Percentiles rank a stretch among this genome's conserved stretches.
These are phyloP conservation scores for Scrobipalpa costella DNA, from an alignment of 2,888 invertebrate species.

Conservation along the genomic window DNA sequence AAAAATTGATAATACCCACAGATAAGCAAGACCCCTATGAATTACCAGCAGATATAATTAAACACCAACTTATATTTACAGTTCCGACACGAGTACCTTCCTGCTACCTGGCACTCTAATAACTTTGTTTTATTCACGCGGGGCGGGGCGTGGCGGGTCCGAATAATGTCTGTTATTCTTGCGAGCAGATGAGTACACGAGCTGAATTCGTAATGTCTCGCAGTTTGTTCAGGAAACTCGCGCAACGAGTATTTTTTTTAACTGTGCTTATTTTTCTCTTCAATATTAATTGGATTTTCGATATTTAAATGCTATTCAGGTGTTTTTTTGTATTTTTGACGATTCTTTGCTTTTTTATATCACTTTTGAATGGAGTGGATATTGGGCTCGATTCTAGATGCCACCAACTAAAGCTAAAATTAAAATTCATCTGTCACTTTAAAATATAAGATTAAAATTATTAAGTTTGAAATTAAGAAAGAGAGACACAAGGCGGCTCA, in stretches of 20 bases:
- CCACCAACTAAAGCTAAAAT: too few relatives aligned
- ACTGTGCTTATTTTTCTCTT: constrained; percentile 14
- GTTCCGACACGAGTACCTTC: too few relatives aligned
- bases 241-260: background rate
- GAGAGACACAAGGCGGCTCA: too few relatives aligned
- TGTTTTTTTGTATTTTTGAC: background rate
- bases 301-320: constrained; percentile 1
- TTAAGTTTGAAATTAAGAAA: too few relatives aligned
- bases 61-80: background rate
- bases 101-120: constrained; percentile 21
- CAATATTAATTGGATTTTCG: constrained; percentile 14
- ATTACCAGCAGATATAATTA: background rate
- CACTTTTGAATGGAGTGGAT: too few relatives aligned
- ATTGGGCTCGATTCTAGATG: too few relatives aligned
- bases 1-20: too few relatives aligned
- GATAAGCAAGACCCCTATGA: too few relatives aligned
- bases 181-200: constrained; percentile 26
- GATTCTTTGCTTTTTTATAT: background rate
- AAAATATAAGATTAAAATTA: too few relatives aligned
- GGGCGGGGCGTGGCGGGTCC: constrained; percentile 18
- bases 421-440: too few relatives aligned
- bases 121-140: constrained; percentile 28
- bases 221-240: constrained; percentile 27
- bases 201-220: constrained; percentile 31
- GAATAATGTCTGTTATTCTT: constrained; percentile 32